Evolutionary conservation across 1,140 invertebrate species (phyloP).

Genomic region (Dendroctonus ponderosae): DNA sequence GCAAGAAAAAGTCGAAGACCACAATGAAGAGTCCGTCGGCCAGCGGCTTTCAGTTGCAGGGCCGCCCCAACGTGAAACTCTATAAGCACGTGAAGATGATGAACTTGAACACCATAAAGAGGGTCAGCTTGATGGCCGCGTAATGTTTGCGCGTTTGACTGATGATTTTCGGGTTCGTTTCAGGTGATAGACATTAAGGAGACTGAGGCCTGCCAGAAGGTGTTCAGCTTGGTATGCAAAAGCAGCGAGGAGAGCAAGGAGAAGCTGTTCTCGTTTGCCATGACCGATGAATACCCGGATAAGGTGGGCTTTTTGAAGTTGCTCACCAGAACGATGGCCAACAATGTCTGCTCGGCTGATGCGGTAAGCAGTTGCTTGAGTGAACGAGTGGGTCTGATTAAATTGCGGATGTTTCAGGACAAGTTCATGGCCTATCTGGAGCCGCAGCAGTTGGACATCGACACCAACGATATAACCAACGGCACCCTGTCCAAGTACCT

Average conservation of each 20-base stretch:
- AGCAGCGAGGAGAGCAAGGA: slow-evolving; percentile 84
- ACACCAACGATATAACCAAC: slow-evolving; percentile 77
- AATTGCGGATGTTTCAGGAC: slow-evolving; percentile 56
- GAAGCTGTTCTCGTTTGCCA: slow-evolving; percentile 82
- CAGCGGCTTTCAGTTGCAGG: slow-evolving; percentile 34
- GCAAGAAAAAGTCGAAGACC: slow-evolving; percentile 80
- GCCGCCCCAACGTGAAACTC: slow-evolving; percentile 59
- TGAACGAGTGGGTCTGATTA: background rate
- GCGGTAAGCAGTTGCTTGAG: slow-evolving; percentile 58
- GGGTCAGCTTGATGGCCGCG: slow-evolving; percentile 56
- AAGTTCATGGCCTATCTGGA: slow-evolving; percentile 74
- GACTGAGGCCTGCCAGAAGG: slow-evolving; percentile 84
- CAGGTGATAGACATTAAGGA: slow-evolving; percentile 76
- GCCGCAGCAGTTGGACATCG: slow-evolving; percentile 78
- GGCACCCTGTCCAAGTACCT: slow-evolving; percentile 85
- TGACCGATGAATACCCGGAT: slow-evolving; percentile 64
- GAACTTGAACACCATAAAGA: slow-evolving; percentile 81
- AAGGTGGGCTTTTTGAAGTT: slow-evolving; percentile 78
- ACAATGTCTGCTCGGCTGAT: slow-evolving; percentile 79
- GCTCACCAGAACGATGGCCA: slow-evolving; percentile 85
- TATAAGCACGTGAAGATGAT: slow-evolving; percentile 91
- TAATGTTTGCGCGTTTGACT: no score
- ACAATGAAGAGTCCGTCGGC: slow-evolving; percentile 64
- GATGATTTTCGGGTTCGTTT: background rate
- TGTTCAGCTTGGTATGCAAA: slow-evolving; percentile 83